Base-by-base conservation (phyloP, 1,140 invertebrate genomes). In the Nephila pilipes region DNA sequence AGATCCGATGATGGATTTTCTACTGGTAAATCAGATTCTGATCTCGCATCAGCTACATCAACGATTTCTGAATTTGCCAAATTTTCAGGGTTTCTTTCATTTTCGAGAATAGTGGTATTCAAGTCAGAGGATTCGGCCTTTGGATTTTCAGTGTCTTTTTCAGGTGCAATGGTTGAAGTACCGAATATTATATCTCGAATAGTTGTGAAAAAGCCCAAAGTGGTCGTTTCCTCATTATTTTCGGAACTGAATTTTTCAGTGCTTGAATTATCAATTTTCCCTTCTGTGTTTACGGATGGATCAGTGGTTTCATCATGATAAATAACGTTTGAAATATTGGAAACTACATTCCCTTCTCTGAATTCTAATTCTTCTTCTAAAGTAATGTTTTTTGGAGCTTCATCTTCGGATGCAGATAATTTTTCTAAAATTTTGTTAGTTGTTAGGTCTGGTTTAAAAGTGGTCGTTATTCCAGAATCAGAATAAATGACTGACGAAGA, bases 351-450 rank as follows among this genome's bases (percentile, higher is more conserved):
- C 0, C 6, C 25, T 16, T 81, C 46, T 36, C 60, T 55, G 32
- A 79, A 57, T 75, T 85, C 63, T 18, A 79, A 25, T 22, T 85
- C 54, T 12, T 83, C 90, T 79, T 92, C 91, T n/a, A 92, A 16
- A 55, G 54, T 87, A 10, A 87, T 2, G 60, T 92, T 92, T n/a
- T 85, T 92, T 32, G 10, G 2, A 1, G 22, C n/a, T 22, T 89
- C 87, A 1, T 32, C 55, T n/a, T 89, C 4, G 29, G 87, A 89
- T 29, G 87, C 29, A 18, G 54, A 79, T 14, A 89, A 32, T 32
- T 89, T 89, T 79, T 89, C 87, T 32, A 79, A 79, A 55, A 22
- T 20, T 85, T 8, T 25, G 14, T 36, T 29, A 32, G 36, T 83
- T 22, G 38, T 32, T 22, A 58, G 0, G 0, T 20, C 29, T 87